Conservation (phyloP, 2,888 invertebrate species). For the Ophion ventricosus region DNA sequence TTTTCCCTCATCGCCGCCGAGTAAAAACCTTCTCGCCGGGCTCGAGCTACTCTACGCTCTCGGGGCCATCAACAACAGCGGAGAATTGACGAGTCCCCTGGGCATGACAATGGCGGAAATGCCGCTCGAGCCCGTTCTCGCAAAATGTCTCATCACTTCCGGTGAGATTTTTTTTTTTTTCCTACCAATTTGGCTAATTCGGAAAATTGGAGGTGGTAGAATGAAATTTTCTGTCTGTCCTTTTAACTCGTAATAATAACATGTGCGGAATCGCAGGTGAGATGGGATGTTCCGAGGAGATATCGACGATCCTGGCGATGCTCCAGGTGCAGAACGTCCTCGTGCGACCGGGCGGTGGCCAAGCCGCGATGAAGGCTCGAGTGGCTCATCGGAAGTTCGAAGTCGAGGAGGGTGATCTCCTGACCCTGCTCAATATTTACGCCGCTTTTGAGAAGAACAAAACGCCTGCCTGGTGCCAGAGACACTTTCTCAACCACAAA, state of each 20-base stretch:
- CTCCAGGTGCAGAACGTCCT: slow-evolving; percentile 97
- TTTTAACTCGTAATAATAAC: background rate
- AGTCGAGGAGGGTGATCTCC: slow-evolving; percentile 95
- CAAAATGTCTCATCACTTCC: slow-evolving; percentile 92
- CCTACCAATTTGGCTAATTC: background rate
- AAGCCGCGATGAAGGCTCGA: slow-evolving; percentile 88
- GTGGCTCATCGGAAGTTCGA: slow-evolving; percentile 93
- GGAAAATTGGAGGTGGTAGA: background rate
- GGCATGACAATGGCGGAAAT: slow-evolving; percentile 96
- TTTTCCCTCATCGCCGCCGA: slow-evolving; percentile 96
- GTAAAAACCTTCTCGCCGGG: slow-evolving; percentile 92
- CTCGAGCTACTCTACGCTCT: slow-evolving; percentile 95
- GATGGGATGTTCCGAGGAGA: slow-evolving; percentile 96
- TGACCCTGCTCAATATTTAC: slow-evolving; percentile 94
- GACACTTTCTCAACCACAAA: slow-evolving; percentile 94
- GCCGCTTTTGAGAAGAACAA: slow-evolving; percentile 85
- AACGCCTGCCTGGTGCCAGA: slow-evolving; percentile 89
- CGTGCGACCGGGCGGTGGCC: slow-evolving; percentile 89
- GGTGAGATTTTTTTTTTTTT: slow-evolving; percentile 82
- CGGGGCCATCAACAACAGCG: slow-evolving; percentile 90
- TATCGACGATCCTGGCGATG: slow-evolving; percentile 95
- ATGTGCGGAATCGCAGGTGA: slow-evolving; percentile 85
- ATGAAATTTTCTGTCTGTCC: background rate
- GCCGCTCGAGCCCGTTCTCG: slow-evolving; percentile 93
- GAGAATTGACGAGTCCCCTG: slow-evolving; percentile 90